Percentiles rank a stretch among this genome's conserved stretches.
These are phyloP conservation scores for Hormaphis cornu DNA, from an alignment of 1,140 invertebrate species.

Conservation along the genomic window DNA sequence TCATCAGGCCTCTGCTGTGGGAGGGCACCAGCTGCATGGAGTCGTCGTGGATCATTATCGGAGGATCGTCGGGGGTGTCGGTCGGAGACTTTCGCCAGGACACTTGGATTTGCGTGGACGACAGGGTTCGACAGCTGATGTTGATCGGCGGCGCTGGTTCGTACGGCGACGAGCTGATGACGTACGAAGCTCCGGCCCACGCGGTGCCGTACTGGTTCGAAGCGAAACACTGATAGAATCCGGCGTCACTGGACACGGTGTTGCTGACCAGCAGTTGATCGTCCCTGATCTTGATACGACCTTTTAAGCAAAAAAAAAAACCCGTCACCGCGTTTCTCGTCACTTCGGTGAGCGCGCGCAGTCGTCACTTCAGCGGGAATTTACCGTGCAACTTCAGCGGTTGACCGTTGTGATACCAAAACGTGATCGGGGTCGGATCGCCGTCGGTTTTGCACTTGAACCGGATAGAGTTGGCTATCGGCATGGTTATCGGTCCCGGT, in stretches of 20 bases:
- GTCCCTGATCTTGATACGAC: conserved; percentile 48
- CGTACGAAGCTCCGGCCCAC: conserved; percentile 51
- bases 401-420: conserved; percentile 62
- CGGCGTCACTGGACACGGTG: conserved; percentile 56
- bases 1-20: not conserved
- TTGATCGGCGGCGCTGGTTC: conserved; percentile 51
- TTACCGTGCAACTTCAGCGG: conserved; percentile 50
- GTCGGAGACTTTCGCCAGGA: conserved; percentile 48
- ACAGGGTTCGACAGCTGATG: conserved; percentile 48
- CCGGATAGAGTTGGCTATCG: conserved; percentile 56
- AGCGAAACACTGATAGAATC: conserved; percentile 67
- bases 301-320: conserved; percentile 37
- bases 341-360: too few species aligned
- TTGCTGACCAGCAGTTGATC: conserved; percentile 51
- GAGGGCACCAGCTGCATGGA: not conserved
- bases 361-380: too few species aligned
- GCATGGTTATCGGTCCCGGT: conserved; percentile 50
- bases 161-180: conserved; percentile 47
- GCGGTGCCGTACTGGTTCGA: conserved; percentile 55
- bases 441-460: conserved; percentile 61
- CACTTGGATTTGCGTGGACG: conserved; percentile 49
- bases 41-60: not conserved
- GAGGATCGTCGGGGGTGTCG: conserved; percentile 40
- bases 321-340: too few species aligned
- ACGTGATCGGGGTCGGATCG: conserved; percentile 51